These are phyloP conservation scores for Pedetes capensis DNA, from an alignment of 2,113 vertebrate genomes.

Conservation along the genomic window DNA sequence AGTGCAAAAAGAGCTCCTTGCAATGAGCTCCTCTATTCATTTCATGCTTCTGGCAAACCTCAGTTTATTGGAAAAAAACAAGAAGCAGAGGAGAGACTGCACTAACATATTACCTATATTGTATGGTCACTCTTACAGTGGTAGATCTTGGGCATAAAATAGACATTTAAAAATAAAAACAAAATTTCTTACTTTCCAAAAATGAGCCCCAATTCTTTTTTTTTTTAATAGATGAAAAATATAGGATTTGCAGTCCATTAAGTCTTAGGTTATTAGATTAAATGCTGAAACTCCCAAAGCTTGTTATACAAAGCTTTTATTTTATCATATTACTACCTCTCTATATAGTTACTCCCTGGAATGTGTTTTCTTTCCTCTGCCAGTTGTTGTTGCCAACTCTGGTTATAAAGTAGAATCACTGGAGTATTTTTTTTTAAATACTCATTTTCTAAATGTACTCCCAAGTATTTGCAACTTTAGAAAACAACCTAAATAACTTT, in stretches of 20 bases:
- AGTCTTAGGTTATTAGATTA: background rate
- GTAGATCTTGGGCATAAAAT: background rate
- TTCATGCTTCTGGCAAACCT: background rate
- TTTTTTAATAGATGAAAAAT: conserved; percentile 18
- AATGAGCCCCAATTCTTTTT: background rate
- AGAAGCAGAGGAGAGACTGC: background rate
- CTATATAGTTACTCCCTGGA: background rate
- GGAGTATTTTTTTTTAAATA: background rate
- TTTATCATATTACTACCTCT: background rate
- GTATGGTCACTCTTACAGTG: background rate
- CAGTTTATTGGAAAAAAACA: background rate
- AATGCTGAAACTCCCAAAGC: background rate
- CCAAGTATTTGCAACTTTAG: background rate
- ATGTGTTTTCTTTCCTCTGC: background rate
- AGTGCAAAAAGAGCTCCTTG: too few species aligned
- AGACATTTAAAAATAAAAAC: background rate
- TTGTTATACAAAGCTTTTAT: background rate
- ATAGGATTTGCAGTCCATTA: background rate
- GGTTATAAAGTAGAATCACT: background rate
- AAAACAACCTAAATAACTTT: background rate
- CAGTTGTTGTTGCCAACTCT: background rate
- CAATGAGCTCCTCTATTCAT: background rate
- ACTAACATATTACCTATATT: background rate
- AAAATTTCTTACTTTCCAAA: conserved; percentile 18
- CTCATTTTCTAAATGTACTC: background rate